These are phyloP conservation scores for Thamnophis sirtalis DNA, from an alignment of 2,113 vertebrate species.

Conservation along the genomic window DNA sequence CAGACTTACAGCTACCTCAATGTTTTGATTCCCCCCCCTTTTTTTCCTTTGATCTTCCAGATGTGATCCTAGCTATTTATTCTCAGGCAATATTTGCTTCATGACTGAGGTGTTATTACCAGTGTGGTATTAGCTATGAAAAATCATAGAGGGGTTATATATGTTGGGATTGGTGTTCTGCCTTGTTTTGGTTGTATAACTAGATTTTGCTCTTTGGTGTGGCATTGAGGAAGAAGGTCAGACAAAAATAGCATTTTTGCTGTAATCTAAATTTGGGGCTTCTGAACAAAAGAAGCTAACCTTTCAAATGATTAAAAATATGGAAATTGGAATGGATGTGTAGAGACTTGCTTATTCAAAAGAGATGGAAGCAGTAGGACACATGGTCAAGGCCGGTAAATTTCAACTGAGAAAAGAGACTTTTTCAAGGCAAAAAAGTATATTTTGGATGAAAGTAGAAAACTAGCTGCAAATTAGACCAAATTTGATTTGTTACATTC, in stretches of 20 bases:
- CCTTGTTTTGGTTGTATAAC: background rate
- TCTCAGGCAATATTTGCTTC: background rate
- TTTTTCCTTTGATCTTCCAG: background rate
- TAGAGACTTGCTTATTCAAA: slow-evolving; percentile 26
- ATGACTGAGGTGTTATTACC: background rate
- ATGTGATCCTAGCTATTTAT: background rate
- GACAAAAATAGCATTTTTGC: background rate
- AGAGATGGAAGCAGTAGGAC: slow-evolving; percentile 26
- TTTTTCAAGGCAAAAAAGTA: slow-evolving; percentile 33
- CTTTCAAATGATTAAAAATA: slow-evolving; percentile 22
- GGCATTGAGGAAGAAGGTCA: background rate
- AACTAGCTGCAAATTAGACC: background rate
- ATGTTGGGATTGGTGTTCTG: background rate
- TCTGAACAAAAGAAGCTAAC: background rate
- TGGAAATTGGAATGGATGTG: background rate
- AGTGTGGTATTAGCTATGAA: background rate
- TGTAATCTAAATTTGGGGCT: background rate
- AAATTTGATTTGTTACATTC: background rate
- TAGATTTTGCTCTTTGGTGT: background rate
- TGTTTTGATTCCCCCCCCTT: background rate
- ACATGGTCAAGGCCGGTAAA: slow-evolving; percentile 39
- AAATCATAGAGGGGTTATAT: background rate
- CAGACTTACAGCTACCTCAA: background rate
- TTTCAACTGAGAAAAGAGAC: slow-evolving; percentile 40
- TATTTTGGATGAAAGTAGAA: background rate